Evolutionary conservation across 2,113 vertebrate species (phyloP).

Genomic region (Podarcis raffonei): DNA sequence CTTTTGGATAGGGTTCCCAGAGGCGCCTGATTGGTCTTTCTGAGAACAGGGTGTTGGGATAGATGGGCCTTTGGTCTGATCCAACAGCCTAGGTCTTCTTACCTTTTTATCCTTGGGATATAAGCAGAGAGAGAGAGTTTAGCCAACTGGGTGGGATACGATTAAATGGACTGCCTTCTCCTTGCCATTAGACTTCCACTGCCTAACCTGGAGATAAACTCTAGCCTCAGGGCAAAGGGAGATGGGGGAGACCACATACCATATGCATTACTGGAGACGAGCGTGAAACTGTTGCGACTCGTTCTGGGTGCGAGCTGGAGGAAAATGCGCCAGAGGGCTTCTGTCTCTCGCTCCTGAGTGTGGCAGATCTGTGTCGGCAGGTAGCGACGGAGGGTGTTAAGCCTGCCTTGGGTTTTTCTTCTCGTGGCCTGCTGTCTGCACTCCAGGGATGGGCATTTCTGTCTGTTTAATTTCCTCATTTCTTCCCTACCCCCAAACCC

Average conservation of each 20-base stretch:
- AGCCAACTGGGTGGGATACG: not conserved
- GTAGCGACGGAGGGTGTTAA: conserved; percentile 1
- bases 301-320: not conserved
- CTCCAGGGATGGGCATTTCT: not conserved
- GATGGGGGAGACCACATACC: not conserved
- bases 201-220: not conserved
- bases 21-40: no score
- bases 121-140: not conserved
- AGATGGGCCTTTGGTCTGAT: no score
- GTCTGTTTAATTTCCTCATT: no score
- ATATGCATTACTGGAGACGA: not conserved
- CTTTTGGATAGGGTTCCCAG: no score
- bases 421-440: not conserved
- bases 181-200: not conserved
- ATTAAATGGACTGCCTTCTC: not conserved
- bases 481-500: no score
- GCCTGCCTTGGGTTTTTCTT: conserved; percentile 13
- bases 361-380: conserved; percentile 33
- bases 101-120: no score
- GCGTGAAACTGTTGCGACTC: not conserved
- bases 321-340: not conserved
- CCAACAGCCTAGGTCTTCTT: no score
- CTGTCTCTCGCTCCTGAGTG: not conserved
- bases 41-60: no score
- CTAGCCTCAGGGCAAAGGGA: not conserved